phyloP scores from a whole-genome alignment of 1,140 invertebrate species.

The Hyposmocoma kahamanoa region DNA sequence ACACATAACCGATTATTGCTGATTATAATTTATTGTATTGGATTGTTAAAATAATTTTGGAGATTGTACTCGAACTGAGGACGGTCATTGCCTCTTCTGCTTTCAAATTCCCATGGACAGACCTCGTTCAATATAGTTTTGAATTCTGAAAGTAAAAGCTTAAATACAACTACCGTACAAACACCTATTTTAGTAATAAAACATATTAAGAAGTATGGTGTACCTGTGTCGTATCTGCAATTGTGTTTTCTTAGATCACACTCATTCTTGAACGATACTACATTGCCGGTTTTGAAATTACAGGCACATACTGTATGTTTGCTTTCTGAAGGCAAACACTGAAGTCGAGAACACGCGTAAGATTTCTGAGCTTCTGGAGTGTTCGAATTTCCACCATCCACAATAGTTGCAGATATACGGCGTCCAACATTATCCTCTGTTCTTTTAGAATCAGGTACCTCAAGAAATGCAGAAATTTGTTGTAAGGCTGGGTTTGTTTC shows the following conservation, averaged over 20 bases:
- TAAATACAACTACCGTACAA: not conserved
- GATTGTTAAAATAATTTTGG: too few relatives aligned
- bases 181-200: too few relatives aligned
- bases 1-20: too few relatives aligned
- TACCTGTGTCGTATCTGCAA: conserved; percentile 38
- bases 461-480: too few relatives aligned
- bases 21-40: too few relatives aligned
- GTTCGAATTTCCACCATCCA: too few relatives aligned
- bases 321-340: conserved; percentile 9
- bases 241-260: conserved; percentile 38
- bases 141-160: conserved; percentile 26
- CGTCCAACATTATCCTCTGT: too few relatives aligned
- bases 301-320: conserved; percentile 29
- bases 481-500: too few relatives aligned
- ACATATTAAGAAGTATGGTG: not conserved
- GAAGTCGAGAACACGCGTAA: conserved; percentile 26
- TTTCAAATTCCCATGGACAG: conserved; percentile 39
- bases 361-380: too few relatives aligned
- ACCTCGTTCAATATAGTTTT: conserved; percentile 31
- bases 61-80: conserved; percentile 20
- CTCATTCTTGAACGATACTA: conserved; percentile 31
- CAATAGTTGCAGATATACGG: too few relatives aligned
- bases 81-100: conserved; percentile 16
- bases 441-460: too few relatives aligned
- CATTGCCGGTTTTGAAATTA: conserved; percentile 36